Evolutionary conservation across 2,797 vertebrate genomes (phyloP).

Genomic region (Rallus crepitans): DNA sequence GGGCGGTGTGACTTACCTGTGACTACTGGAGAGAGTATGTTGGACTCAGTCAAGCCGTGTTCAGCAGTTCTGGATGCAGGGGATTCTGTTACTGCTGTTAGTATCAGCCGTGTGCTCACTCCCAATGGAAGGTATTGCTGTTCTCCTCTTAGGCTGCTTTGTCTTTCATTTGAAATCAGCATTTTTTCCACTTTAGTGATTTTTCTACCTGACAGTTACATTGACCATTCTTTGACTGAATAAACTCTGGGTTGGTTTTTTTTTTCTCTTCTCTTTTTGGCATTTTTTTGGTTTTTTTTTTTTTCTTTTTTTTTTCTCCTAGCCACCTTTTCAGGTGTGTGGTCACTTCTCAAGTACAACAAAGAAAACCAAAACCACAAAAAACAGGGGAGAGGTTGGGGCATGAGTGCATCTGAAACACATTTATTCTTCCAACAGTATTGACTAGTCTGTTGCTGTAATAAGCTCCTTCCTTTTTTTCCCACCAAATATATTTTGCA

Average conservation of each 20-base stretch:
- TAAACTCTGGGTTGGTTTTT: not conserved
- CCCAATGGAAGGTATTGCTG: conserved; percentile 82
- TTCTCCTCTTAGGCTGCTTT: conserved; percentile 55
- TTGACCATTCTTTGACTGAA: not conserved
- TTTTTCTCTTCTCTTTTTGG: no score
- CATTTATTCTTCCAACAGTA: not conserved
- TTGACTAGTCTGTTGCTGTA: not conserved
- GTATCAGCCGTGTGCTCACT: conserved; percentile 81
- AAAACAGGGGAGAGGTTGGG: no score
- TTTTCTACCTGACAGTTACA: not conserved
- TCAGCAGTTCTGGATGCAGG: conserved; percentile 90
- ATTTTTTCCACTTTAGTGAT: not conserved
- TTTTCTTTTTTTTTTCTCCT: not conserved
- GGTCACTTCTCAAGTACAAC: not conserved
- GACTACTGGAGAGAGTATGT: conserved; percentile 35
- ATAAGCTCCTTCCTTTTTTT: not conserved
- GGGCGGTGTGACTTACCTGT: conserved; percentile 78
- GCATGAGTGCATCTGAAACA: not conserved
- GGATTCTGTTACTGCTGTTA: conserved; percentile 91
- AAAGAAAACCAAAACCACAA: not conserved
- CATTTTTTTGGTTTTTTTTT: not conserved
- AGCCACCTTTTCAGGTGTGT: not conserved
- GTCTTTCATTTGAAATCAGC: not conserved
- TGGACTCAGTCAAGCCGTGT: conserved; percentile 79
- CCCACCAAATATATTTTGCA: not conserved